Evolutionary conservation across 2,113 vertebrate species (phyloP).

Genomic region (Toxotes chatareus): DNA sequence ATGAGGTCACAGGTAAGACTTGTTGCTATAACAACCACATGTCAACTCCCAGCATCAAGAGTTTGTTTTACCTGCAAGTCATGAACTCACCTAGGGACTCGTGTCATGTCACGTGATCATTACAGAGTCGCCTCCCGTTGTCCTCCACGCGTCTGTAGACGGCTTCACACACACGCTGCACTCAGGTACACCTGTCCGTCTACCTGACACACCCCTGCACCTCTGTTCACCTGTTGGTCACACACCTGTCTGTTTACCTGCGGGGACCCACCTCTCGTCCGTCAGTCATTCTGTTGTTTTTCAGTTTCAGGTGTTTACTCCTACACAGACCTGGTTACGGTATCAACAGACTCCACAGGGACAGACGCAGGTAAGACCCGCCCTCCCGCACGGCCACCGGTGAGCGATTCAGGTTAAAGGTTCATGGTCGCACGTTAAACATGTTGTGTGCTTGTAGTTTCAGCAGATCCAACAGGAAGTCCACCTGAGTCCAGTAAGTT

Average conservation of each 20-base stretch:
- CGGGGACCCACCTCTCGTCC: too few relatives aligned
- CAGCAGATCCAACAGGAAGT: conserved; percentile 76
- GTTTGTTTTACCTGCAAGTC: background rate
- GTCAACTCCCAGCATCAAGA: background rate
- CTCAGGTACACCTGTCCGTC: conserved; percentile 30
- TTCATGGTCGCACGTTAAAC: conserved; percentile 16
- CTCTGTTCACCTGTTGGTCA: background rate
- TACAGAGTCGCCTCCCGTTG: conserved; percentile 38
- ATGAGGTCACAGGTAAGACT: conserved; percentile 76
- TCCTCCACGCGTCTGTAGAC: conserved; percentile 38
- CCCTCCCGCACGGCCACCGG: background rate
- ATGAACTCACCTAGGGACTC: background rate
- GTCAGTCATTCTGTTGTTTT: background rate
- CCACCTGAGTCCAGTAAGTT: conserved; percentile 73
- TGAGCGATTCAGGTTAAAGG: background rate
- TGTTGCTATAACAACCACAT: background rate
- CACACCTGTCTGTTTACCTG: background rate
- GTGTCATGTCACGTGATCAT: conserved; percentile 37
- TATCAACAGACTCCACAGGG: conserved; percentile 50
- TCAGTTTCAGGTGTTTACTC: conserved; percentile 54
- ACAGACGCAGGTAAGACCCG: conserved; percentile 50
- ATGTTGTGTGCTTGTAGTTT: conserved; percentile 54
- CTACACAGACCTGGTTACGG: conserved; percentile 61
- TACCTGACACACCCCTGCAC: background rate
- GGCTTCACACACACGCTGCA: conserved; percentile 25